Evolutionary conservation across 2,113 vertebrate genomes (phyloP), one percentile per base, ranked within the genome.

Genomic region (Ictidomys tridecemlineatus): DNA sequence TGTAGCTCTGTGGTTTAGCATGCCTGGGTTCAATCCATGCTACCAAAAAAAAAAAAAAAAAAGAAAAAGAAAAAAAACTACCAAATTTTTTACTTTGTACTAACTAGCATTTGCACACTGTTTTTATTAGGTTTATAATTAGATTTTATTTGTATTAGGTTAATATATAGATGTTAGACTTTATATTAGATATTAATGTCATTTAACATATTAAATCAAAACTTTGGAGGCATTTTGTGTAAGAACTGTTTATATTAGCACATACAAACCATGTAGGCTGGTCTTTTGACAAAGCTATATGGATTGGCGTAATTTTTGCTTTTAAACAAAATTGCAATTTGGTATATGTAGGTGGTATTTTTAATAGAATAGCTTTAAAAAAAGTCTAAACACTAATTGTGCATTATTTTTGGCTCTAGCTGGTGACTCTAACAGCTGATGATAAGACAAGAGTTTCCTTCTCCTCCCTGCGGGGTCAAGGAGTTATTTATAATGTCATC

Each of bases 401-500:
- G 45, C 9, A 24, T 93, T 91, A 18, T 85, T 96, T 95, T 83
- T 97, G 92, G 3, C 96, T 96, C 82, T 93, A 99, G 99, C 96
- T 99, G 85, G 96, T 98, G 85, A 99, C 99, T 0, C 90, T 99
- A 96, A 98, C 98, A 24, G 98, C 98, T 14, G 96, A 98, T 4
- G 99, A 99, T 12, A 97, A 97, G 97, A 99, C 98, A 70, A 90
- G 6, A 0, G 91, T 98, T 17, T 99, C 98, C 94, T 99, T 99
- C 96, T 99, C 98, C 26, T 99, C 99, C 0, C 98, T 99, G 80
- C 99, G 98, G 0, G 99, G 99, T 1, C 99, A 99, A 98, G 99
- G 99, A 4, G 99, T 99, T 30, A 99, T 99, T 97, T 99, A 99
- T 98, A 99, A 99, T 0, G 98, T 99, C n/a, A 96, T 99, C 0